Conservation (phyloP, 1,140 invertebrate genomes). For the Eulimnadia texana region DNA sequence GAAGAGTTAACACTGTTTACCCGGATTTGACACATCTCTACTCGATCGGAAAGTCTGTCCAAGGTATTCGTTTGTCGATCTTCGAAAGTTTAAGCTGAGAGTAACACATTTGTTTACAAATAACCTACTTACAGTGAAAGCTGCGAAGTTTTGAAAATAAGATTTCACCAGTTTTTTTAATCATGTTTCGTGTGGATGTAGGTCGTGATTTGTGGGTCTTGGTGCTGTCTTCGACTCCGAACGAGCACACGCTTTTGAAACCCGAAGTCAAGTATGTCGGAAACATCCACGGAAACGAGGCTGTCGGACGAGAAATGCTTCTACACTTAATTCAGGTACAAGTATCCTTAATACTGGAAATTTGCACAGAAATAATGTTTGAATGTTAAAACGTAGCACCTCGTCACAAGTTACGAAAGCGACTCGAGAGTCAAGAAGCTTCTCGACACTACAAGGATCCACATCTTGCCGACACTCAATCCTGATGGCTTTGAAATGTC, state of each 20-base stretch:
- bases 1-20: conserved; percentile 27
- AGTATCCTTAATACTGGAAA: no score
- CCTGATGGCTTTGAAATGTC: conserved; percentile 33
- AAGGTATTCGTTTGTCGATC: no score
- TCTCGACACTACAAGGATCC: conserved; percentile 32
- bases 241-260: conserved; percentile 78
- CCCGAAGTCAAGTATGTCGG: conserved; percentile 84
- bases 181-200: no score
- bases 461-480: conserved; percentile 35
- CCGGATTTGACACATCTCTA: conserved; percentile 32
- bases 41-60: conserved; percentile 34
- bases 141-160: no score
- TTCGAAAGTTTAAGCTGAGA: no score
- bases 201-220: conserved; percentile 87
- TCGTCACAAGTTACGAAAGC: conserved; percentile 28
- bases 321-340: conserved; percentile 37
- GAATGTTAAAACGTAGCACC: conserved; percentile 17
- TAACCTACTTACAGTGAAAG: no score
- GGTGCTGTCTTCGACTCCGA: conserved; percentile 75
- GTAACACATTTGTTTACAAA: no score
- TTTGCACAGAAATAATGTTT: background rate
- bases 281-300: conserved; percentile 84
- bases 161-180: no score
- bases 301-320: conserved; percentile 71
- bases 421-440: conserved; percentile 24